phyloP scores from a whole-genome alignment of 2,797 vertebrate species.

The Thalassophryne amazonica region DNA sequence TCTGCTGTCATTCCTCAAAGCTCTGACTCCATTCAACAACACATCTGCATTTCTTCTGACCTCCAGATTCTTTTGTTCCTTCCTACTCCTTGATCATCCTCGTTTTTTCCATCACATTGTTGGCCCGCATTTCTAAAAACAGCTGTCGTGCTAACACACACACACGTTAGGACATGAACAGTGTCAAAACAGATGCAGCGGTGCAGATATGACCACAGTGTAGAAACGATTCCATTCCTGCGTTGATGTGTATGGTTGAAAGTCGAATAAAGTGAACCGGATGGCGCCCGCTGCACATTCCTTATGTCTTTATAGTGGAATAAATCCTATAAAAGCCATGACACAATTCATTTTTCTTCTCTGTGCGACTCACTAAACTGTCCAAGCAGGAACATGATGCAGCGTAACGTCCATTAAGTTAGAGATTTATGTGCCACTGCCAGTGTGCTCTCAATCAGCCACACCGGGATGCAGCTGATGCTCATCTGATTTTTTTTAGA shows the following conservation, averaged over 20 bases:
- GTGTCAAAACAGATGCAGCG: background rate
- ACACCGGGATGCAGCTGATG: background rate
- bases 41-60: background rate
- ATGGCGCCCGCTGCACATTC: slow-evolving; percentile 4
- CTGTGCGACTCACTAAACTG: background rate
- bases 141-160: background rate
- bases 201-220: background rate
- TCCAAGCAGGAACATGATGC: slow-evolving; percentile 3
- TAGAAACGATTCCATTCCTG: slow-evolving; percentile 1
- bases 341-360: background rate
- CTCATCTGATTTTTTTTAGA: background rate
- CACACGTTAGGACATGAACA: background rate
- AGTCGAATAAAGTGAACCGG: background rate
- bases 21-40: slow-evolving; percentile 3
- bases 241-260: background rate
- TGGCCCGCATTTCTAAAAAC: slow-evolving; percentile 4
- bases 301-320: slow-evolving; percentile 9
- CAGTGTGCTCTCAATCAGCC: slow-evolving; percentile 5
- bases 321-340: slow-evolving; percentile 12
- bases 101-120: slow-evolving; percentile 8
- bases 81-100: slow-evolving; percentile 6
- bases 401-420: background rate
- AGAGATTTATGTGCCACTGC: slow-evolving; percentile 17
- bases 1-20: slow-evolving; percentile 1
- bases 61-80: background rate